Percentiles rank a stretch among this genome's conserved stretches.
phyloP scores from a whole-genome alignment of 2,888 invertebrate genomes.

The Mechanitis messenoides region DNA sequence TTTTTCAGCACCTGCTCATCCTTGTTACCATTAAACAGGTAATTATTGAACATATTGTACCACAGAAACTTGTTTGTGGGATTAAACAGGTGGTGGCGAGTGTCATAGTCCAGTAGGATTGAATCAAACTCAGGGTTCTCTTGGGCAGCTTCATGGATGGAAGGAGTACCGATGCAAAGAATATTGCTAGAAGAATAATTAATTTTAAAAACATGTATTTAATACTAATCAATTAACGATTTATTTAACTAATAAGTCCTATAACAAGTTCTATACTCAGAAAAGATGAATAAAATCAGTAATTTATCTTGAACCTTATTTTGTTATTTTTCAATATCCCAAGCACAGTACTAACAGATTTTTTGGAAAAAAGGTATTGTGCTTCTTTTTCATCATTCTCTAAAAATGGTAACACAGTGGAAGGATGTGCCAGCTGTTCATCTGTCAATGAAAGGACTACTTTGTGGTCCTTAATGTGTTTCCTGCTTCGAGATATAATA shows the following conservation, averaged over 20 bases:
- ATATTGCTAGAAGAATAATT: slow-evolving; percentile 76
- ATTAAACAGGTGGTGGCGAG: slow-evolving; percentile 81
- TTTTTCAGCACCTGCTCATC: slow-evolving; percentile 76
- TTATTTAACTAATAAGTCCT: too few relatives aligned
- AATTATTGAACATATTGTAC: slow-evolving; percentile 95
- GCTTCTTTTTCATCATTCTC: slow-evolving; percentile 88
- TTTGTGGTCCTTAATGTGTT: slow-evolving; percentile 77
- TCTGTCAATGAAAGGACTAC: slow-evolving; percentile 72
- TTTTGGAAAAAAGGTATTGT: slow-evolving; percentile 88
- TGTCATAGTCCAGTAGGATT: slow-evolving; percentile 88
- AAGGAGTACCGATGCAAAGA: slow-evolving; percentile 91
- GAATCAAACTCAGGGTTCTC: slow-evolving; percentile 62
- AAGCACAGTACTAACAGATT: slow-evolving; percentile 79
- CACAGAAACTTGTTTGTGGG: slow-evolving; percentile 81
- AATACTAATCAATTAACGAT: neutral
- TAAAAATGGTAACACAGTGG: slow-evolving; percentile 81
- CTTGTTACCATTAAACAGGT: slow-evolving; percentile 83
- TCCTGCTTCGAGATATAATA: slow-evolving; percentile 45
- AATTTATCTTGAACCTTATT: slow-evolving; percentile 67
- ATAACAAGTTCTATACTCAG: neutral
- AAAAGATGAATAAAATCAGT: slow-evolving; percentile 1
- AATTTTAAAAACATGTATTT: neutral
- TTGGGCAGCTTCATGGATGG: slow-evolving; percentile 83
- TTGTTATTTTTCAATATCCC: slow-evolving; percentile 77
- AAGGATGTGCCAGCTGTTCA: slow-evolving; percentile 78